Percentiles rank a stretch among this genome's conserved stretches.
These are phyloP conservation scores for Notamacropus eugenii DNA, from an alignment of 2,797 vertebrate species.

Conservation along the genomic window DNA sequence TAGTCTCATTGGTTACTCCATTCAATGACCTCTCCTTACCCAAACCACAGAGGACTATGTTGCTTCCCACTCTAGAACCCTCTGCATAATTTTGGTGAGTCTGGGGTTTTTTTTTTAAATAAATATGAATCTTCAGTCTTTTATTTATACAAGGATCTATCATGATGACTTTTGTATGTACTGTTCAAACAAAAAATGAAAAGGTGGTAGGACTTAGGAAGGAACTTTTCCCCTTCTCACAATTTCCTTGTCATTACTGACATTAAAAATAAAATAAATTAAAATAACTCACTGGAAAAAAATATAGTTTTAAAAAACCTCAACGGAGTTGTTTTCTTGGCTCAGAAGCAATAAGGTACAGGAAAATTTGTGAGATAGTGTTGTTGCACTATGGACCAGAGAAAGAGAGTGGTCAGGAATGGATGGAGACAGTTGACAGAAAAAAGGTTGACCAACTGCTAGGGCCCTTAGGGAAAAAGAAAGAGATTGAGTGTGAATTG, in stretches of 20 bases:
- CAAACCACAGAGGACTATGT: neutral
- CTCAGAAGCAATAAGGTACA: neutral
- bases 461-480: neutral
- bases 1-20: neutral
- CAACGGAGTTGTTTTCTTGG: neutral
- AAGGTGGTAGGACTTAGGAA: neutral
- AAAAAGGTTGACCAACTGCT: neutral
- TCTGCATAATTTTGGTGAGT: neutral
- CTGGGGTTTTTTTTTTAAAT: neutral
- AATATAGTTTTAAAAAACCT: neutral
- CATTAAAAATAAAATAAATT: neutral
- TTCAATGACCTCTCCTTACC: neutral
- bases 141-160: neutral
- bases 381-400: neutral
- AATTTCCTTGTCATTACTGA: neutral
- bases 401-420: neutral
- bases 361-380: neutral
- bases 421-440: neutral
- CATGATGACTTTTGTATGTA: neutral
- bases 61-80: neutral
- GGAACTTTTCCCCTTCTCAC: neutral
- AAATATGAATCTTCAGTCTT: neutral
- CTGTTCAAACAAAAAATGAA: neutral
- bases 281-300: neutral
- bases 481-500: neutral